phyloP scores from a whole-genome alignment of 2,888 invertebrate genomes.

The Epiblema foenella region DNA sequence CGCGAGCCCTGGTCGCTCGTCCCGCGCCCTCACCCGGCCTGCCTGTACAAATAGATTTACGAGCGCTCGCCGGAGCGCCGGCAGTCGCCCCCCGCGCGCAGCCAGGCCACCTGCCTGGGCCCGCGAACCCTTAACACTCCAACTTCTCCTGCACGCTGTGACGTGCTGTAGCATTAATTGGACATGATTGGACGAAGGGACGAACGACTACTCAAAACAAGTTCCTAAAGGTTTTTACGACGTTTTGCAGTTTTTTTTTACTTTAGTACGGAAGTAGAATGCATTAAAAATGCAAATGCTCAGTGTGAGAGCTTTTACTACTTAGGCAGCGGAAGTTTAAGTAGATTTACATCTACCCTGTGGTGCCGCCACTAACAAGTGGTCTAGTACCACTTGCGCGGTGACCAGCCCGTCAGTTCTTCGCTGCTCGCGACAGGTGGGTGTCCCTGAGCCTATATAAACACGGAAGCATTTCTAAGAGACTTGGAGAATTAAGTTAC shows the following conservation, averaged over 20 bases:
- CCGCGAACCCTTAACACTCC: not conserved
- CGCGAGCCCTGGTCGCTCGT: constrained; percentile 68
- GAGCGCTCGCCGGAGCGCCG: constrained; percentile 45
- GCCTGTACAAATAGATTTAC: constrained; percentile 53
- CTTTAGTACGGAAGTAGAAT: constrained; percentile 17
- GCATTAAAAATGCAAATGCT: constrained; percentile 18
- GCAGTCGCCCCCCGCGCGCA: constrained; percentile 41
- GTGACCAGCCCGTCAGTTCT: constrained; percentile 12
- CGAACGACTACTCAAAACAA: constrained; percentile 20
- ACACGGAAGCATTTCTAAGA: not conserved
- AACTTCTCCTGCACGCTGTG: not conserved
- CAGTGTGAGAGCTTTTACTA: constrained; percentile 19
- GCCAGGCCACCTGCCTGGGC: constrained; percentile 15
- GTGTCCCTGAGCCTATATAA: constrained; percentile 5
- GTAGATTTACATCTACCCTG: not conserved
- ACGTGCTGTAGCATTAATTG: constrained; percentile 2
- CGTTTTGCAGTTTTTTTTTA: constrained; percentile 28
- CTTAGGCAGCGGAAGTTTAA: constrained; percentile 3
- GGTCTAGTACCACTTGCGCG: constrained; percentile 29
- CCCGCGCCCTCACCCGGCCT: constrained; percentile 46
- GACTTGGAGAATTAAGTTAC: not conserved
- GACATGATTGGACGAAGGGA: constrained; percentile 5
- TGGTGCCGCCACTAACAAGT: constrained; percentile 25
- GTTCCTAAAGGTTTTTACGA: constrained; percentile 24
- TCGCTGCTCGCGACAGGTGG: constrained; percentile 41